Evolutionary conservation across 1,140 invertebrate species (phyloP), one percentile per base, ranked within the genome.

Genomic region (Anastatus disparis): DNA sequence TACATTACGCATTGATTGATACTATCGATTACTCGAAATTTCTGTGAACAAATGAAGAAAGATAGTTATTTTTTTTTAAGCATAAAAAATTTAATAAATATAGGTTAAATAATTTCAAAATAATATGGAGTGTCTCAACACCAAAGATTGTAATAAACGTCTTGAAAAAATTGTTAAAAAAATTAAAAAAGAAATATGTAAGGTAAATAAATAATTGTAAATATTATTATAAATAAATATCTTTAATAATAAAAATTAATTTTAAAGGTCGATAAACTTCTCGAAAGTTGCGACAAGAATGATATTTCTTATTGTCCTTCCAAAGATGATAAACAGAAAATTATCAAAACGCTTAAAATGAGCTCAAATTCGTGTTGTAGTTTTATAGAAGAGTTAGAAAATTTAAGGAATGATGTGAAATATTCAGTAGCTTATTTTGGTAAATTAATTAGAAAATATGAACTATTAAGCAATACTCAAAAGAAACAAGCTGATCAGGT

Each of bases 371-470:
- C n/a, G 9, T 15, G 8, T n/a, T 58, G 27, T 6, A 2, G 15
- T 27, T 38, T 71, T 8, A 20, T 71, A 15, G 69, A 71, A 13
- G 52, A 71, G 13, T 24, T 71, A 26, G 58, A 40, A 59, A 40
- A 20, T 6, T 53, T 64, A 9, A 71, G 61, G 17, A 50, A 29
- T 9, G 61, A 71, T n/a, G 42, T 71, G 1, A 71, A 71, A 26
- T 24, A 29, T n/a, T 15, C 65, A n/a, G n/a, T 24, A 4, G n/a
- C 40, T 1, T 13, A 20, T 22, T 71, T 46, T 7, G 27, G 40
- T 9, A 65, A 31, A 1, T 13, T 71, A 0, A 20, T 42, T 4
- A 2, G 26, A 6, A 71, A 56, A 7, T 44, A 40, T 9, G 27
- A 71, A 22, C 48, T 58, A 10, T 27, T 71, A 24, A 29, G 58